Conservation (phyloP, 2,888 invertebrate species). For the Ennomos quercinarius region DNA sequence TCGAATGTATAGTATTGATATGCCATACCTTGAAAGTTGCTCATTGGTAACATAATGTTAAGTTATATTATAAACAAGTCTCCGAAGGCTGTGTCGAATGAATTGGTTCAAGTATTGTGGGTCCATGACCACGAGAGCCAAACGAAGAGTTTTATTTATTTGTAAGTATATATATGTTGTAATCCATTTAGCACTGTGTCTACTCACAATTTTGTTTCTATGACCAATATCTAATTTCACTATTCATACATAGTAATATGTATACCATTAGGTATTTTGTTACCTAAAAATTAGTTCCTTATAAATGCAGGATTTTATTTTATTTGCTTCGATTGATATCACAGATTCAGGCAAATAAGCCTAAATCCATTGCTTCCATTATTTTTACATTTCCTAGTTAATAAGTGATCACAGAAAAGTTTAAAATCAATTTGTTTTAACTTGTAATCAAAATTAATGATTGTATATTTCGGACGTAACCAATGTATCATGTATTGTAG, state of each 20-base stretch:
- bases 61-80: conserved; percentile 57
- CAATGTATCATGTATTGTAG: conserved; percentile 75
- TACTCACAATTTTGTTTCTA: conserved; percentile 13
- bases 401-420: conserved; percentile 66
- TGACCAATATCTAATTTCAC: not conserved
- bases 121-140: conserved; percentile 39
- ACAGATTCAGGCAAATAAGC: conserved; percentile 28
- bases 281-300: conserved; percentile 52
- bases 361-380: conserved; percentile 60
- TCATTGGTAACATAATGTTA: conserved; percentile 67
- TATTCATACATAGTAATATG: conserved; percentile 3
- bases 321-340: conserved; percentile 75
- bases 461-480: conserved; percentile 79
- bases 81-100: conserved; percentile 62
- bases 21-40: conserved; percentile 75
- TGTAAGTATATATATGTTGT: conserved; percentile 32
- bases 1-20: conserved; percentile 72
- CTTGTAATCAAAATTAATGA: conserved; percentile 73
- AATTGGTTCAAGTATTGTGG: conserved; percentile 49
- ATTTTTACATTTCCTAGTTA: conserved; percentile 63
- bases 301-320: conserved; percentile 49
- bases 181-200: conserved; percentile 26
- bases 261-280: conserved; percentile 23
- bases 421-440: conserved; percentile 72
- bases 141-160: conserved; percentile 39